Evolutionary conservation across 2,888 invertebrate species (phyloP).

Genomic region (Glyphotaelius pellucidus): DNA sequence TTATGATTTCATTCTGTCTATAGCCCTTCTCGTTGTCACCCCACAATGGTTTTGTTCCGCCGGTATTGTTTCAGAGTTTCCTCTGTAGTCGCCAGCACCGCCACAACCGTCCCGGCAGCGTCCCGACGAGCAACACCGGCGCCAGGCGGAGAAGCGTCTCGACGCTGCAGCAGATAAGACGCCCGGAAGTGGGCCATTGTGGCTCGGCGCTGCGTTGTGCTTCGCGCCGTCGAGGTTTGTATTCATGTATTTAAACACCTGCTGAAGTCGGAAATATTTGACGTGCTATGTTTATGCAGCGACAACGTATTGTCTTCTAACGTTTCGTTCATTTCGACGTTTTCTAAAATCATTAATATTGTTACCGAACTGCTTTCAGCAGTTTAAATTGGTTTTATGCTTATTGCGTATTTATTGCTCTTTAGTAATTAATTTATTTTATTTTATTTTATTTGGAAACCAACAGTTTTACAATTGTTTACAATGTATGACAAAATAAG

Average conservation of each 20-base stretch:
- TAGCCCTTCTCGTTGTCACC: not conserved
- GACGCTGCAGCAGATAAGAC: slow-evolving; percentile 20
- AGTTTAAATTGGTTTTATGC: not conserved
- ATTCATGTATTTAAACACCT: not conserved
- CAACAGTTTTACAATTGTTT: too few relatives aligned
- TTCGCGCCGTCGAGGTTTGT: slow-evolving; percentile 4
- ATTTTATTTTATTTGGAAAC: too few relatives aligned
- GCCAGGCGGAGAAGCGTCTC: not conserved
- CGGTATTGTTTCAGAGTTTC: slow-evolving; percentile 13
- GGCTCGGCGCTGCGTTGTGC: not conserved
- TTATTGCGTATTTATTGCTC: not conserved
- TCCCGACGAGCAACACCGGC: not conserved
- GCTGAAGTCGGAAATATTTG: not conserved
- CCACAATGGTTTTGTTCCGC: slow-evolving; percentile 26
- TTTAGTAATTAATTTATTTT: too few relatives aligned
- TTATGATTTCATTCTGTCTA: not conserved
- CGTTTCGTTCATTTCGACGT: not conserved
- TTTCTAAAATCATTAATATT: not conserved
- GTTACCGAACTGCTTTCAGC: not conserved
- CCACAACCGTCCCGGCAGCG: not conserved
- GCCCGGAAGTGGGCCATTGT: slow-evolving; percentile 27
- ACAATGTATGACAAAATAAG: too few relatives aligned
- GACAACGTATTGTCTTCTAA: not conserved
- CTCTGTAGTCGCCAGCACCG: not conserved
- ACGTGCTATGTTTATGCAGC: not conserved